These are phyloP conservation scores for Diabrotica undecimpunctata DNA, from an alignment of 1,140 invertebrate species.

Conservation along the genomic window DNA sequence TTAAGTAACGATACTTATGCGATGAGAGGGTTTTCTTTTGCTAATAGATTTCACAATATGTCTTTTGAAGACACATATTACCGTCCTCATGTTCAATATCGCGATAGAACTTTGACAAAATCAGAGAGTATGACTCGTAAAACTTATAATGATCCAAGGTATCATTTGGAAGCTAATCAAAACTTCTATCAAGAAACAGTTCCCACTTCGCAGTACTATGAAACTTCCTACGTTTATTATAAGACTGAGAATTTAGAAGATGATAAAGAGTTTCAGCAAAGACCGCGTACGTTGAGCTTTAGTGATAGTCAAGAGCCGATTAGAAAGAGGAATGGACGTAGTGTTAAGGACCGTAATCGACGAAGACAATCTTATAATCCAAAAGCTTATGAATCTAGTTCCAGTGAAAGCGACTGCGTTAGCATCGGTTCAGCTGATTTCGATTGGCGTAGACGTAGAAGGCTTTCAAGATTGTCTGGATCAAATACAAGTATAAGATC, in stretches of 20 bases:
- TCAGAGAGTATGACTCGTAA: slow-evolving; percentile 45
- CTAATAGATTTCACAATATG: slow-evolving; percentile 37
- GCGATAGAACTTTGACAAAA: slow-evolving; percentile 40
- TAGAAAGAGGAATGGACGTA: slow-evolving; percentile 38
- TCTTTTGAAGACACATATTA: slow-evolving; percentile 38
- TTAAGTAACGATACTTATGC: slow-evolving; percentile 18
- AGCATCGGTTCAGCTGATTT: slow-evolving; percentile 46
- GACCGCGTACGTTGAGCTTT: slow-evolving; percentile 42
- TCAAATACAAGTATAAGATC: slow-evolving; percentile 46
- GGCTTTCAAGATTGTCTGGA: slow-evolving; percentile 40
- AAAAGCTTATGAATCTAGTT: slow-evolving; percentile 49
- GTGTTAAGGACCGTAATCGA: slow-evolving; percentile 51
- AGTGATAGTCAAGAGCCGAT: slow-evolving; percentile 38
- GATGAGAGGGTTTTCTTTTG: slow-evolving; percentile 26
- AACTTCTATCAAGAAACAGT: slow-evolving; percentile 11
- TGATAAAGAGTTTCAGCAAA: slow-evolving; percentile 25
- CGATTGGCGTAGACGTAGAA: slow-evolving; percentile 43
- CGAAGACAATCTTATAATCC: slow-evolving; percentile 56
- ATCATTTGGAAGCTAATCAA: slow-evolving; percentile 16
- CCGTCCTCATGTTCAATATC: slow-evolving; percentile 28
- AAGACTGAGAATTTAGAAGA: slow-evolving; percentile 28
- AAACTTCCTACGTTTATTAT: slow-evolving; percentile 40
- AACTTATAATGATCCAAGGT: slow-evolving; percentile 33
- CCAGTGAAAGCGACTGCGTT: slow-evolving; percentile 44
- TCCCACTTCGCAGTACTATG: slow-evolving; percentile 33